Conservation (phyloP, 2,113 vertebrate genomes). For the Psammodynastes pulverulentus region DNA sequence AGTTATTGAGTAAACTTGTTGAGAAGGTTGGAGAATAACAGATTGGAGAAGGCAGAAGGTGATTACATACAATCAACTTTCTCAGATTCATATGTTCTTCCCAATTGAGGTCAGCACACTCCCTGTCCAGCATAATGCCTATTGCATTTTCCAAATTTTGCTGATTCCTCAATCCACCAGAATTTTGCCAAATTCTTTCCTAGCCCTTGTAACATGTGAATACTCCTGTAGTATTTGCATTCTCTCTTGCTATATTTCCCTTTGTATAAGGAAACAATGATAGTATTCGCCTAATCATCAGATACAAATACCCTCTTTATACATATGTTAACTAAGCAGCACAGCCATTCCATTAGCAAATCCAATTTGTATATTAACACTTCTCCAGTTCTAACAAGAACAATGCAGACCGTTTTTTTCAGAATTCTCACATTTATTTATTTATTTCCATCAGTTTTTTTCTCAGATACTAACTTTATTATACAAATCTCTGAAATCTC, state of each 20-base stretch:
- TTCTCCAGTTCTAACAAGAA: not conserved
- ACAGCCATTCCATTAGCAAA: not conserved
- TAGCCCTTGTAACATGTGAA: not conserved
- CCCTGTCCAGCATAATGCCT: not conserved
- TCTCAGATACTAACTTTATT: not conserved
- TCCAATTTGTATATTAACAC: not conserved
- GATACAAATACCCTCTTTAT: not conserved
- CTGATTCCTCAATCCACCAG: not conserved
- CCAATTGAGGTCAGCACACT: not conserved
- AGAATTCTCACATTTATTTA: not conserved
- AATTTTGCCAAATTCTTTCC: not conserved
- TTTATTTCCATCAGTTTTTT: not conserved
- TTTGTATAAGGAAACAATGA: not conserved
- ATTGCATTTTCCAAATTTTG: not conserved
- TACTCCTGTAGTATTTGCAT: not conserved
- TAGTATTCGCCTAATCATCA: not conserved
- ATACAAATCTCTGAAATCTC: not conserved
- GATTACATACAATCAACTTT: not conserved
- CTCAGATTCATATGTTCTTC: not conserved
- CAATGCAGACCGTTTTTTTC: not conserved
- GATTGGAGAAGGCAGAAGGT: not conserved
- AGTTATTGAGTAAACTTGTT: not conserved
- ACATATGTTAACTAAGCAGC: not conserved
- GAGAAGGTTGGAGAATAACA: not conserved
- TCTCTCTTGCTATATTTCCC: not conserved